Evolutionary conservation across 2,113 vertebrate genomes (phyloP).

Genomic region (Gopherus flavomarginatus): DNA sequence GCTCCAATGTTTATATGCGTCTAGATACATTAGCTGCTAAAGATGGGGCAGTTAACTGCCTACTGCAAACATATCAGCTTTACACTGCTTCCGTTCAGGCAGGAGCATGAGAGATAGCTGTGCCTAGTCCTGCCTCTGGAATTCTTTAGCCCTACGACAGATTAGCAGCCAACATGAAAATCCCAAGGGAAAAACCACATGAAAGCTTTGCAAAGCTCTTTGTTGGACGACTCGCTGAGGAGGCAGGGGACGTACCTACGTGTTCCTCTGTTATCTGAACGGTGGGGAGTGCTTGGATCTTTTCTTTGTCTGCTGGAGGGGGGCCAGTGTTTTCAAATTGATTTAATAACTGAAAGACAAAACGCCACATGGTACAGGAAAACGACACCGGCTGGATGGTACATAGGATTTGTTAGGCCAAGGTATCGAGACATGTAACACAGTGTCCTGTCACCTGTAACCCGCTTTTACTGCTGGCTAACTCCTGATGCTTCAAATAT

Average conservation of each 20-base stretch:
- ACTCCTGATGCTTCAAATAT: rapidly evolving
- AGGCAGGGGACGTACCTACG: slow-evolving; percentile 82
- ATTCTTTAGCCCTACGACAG: background rate
- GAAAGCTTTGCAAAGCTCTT: background rate
- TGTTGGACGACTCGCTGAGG: rapidly evolving
- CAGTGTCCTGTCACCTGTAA: rapidly evolving
- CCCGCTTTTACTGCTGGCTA: background rate
- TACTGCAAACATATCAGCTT: background rate
- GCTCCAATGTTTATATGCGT: background rate
- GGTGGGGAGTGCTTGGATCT: slow-evolving; percentile 94
- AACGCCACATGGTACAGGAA: background rate
- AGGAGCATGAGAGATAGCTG: rapidly evolving
- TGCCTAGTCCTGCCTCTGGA: background rate
- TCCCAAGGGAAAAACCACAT: background rate
- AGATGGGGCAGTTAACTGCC: background rate
- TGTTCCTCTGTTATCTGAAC: slow-evolving; percentile 93
- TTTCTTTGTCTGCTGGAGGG: slow-evolving; percentile 94
- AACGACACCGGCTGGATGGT: slow-evolving; percentile 14
- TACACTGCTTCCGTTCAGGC: background rate
- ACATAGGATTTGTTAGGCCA: background rate
- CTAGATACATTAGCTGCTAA: background rate
- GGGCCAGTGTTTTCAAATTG: slow-evolving; percentile 99
- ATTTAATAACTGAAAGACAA: slow-evolving; percentile 90
- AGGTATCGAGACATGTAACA: background rate
- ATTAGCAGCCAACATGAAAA: background rate